Evolutionary conservation across 2,888 invertebrate species (phyloP).

Genomic region (Glaucopsyche alexis): DNA sequence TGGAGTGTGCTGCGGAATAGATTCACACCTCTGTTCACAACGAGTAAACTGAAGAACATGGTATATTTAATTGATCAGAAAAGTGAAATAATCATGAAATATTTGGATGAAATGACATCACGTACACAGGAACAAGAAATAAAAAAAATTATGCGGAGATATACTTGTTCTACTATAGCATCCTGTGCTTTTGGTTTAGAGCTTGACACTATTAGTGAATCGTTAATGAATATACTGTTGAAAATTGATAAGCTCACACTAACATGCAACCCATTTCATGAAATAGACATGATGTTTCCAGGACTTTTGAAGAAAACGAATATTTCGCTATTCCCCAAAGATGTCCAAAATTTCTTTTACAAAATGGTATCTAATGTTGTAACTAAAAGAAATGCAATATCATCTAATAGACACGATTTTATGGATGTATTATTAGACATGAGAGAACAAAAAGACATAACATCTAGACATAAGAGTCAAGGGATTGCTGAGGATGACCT

Average conservation of each 20-base stretch:
- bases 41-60: constrained; percentile 36
- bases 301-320: constrained; percentile 24
- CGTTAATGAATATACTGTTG: background rate
- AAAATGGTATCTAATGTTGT: constrained; percentile 21
- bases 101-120: background rate
- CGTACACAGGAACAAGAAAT: background rate
- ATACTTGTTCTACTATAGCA: constrained; percentile 21
- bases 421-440: constrained; percentile 56
- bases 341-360: constrained; percentile 22
- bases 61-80: background rate
- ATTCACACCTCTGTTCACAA: constrained; percentile 31
- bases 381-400: constrained; percentile 48
- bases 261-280: constrained; percentile 17
- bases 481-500: constrained; percentile 35
- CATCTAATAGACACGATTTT: constrained; percentile 52
- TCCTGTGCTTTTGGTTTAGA: constrained; percentile 28
- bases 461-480: constrained; percentile 34
- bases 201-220: constrained; percentile 20
- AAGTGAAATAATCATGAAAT: background rate
- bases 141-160: background rate
- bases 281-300: constrained; percentile 31
- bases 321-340: constrained; percentile 11
- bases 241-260: constrained; percentile 23
- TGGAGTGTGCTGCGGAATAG: constrained; percentile 52
- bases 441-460: constrained; percentile 44